These are phyloP conservation scores for Trissoscelio sp. DNA, from an alignment of 2,888 invertebrate species.

Conservation along the genomic window DNA sequence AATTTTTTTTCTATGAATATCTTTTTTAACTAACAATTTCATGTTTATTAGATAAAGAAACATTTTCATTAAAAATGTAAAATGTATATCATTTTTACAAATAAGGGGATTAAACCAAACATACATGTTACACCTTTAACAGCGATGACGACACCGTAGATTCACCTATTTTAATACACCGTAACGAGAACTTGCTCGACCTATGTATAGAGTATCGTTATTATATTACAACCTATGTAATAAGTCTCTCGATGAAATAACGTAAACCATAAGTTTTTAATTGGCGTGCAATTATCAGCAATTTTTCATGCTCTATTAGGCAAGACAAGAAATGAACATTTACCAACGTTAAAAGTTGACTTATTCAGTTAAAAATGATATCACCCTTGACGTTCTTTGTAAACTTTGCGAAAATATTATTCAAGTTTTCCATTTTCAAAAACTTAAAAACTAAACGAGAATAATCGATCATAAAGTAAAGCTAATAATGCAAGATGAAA, in stretches of 20 bases:
- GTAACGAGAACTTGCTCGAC: slow-evolving; percentile 50
- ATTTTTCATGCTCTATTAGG: slow-evolving; percentile 25
- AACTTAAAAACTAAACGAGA: slow-evolving; percentile 3
- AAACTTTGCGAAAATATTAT: slow-evolving; percentile 14
- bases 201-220: slow-evolving; percentile 40
- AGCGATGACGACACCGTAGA: slow-evolving; percentile 34
- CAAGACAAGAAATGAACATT: slow-evolving; percentile 14
- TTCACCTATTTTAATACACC: slow-evolving; percentile 52
- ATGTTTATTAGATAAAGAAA: no score
- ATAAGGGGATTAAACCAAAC: neutral
- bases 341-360: slow-evolving; percentile 25
- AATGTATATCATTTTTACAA: neutral
- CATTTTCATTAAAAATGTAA: slow-evolving; percentile 20
- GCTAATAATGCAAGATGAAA: neutral
- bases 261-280: slow-evolving; percentile 26
- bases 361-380: slow-evolving; percentile 23
- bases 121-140: slow-evolving; percentile 19
- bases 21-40: no score
- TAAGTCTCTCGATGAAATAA: slow-evolving; percentile 26
- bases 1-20: no score
- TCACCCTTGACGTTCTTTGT: neutral
- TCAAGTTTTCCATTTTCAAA: slow-evolving; percentile 3
- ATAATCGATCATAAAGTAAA: neutral
- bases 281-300: slow-evolving; percentile 25
- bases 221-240: slow-evolving; percentile 51